Evolutionary conservation across 2,113 vertebrate genomes (phyloP).

Genomic region (Saguinus midas): DNA sequence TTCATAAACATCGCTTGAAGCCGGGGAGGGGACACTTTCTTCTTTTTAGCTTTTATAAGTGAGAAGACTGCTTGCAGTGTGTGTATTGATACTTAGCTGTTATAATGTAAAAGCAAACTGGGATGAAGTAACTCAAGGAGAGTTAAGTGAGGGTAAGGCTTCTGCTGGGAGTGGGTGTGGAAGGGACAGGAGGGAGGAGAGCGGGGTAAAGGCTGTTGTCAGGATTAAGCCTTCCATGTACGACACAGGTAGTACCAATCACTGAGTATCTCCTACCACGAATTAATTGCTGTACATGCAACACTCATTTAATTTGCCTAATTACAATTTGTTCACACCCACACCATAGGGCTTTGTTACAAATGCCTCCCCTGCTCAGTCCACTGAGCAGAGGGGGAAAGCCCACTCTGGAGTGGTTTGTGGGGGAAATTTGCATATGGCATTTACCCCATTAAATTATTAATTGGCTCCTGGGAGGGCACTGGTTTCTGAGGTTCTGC

Average conservation of each 20-base stretch:
- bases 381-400: constrained; percentile 6
- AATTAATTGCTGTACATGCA: constrained; percentile 64
- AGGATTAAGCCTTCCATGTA: neutral
- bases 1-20: constrained; percentile 20
- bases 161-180: neutral
- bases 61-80: constrained; percentile 3
- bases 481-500: constrained; percentile 37
- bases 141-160: neutral
- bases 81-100: neutral
- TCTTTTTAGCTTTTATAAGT: neutral
- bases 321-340: constrained; percentile 64
- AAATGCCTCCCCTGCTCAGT: constrained; percentile 30
- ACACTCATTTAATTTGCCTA: constrained; percentile 67
- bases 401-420: neutral
- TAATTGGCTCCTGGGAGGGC: constrained; percentile 69
- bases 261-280: constrained; percentile 38
- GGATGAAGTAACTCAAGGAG: neutral
- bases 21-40: neutral
- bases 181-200: neutral
- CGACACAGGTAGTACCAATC: neutral
- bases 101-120: constrained; percentile 47
- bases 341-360: constrained; percentile 40
- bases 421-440: constrained; percentile 49
- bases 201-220: neutral
- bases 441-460: constrained; percentile 63